Base-by-base conservation (phyloP, 2,888 invertebrate genomes). In the Boloria selene region DNA sequence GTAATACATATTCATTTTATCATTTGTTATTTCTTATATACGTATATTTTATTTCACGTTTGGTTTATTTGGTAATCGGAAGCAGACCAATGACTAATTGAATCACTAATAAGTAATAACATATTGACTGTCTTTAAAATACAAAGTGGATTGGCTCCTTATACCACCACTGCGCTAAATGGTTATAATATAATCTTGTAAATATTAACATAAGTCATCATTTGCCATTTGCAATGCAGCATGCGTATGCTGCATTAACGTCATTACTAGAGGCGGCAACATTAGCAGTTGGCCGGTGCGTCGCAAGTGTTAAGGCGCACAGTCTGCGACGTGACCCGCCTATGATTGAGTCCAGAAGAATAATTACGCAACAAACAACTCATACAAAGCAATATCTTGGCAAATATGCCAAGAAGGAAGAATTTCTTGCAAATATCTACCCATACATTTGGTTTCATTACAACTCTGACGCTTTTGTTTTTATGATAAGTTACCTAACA, bases 321-420 rank as follows among this genome's bases (percentile, higher is more conserved):
- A 61, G 26, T 17, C 47, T 53, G 17, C 14, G 26, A 67, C 69
- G 70, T 69, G 69, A 69, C 31, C 44, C 7, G 69, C 44, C 22
- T 67, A 64, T 44, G 58, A 13, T 45, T 22, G 1, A 42, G 56
- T 69, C 61, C 64, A 64, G 26, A 55, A 63, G 44, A 14, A 44
- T 56, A 67, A 80, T 84, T 85, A 82, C 78, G 81, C 79, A 85
- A 84, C 74, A 77, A 51, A 65, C 65, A 67, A 69, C 61, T 42
- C 56, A 69, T 51, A 49, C 38, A 52, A 45, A 49, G 22, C 22
- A 22, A 22, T 22, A 52, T 42, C 65, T 67, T 22, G 22, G 22
- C 22, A 22, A 22, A 65, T 65, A 56, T 83, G 86, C 85, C 84
- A 84, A 86, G 82, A 70, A 81, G 85, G 86, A 86, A 87, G 84